Conservation (phyloP, 2,797 vertebrate species). For the Onychomys leucogaster region DNA sequence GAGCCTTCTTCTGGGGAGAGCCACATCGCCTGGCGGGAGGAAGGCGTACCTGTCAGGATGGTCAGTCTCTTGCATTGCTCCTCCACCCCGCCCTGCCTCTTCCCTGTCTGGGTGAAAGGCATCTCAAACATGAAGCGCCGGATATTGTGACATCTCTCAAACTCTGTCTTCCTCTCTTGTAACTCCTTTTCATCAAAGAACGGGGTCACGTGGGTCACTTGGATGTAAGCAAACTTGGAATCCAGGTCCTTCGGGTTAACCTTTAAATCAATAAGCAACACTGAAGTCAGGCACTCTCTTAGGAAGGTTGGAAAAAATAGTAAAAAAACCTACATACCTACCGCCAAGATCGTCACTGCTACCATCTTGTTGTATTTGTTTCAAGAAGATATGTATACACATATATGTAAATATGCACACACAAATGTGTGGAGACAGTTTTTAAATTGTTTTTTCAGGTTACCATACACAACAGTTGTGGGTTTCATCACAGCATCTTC, state of each 20-base stretch:
- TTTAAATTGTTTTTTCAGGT: not conserved
- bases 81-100: conserved; percentile 96
- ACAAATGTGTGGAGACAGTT: not conserved
- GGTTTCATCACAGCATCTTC: not conserved
- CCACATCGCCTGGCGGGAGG: not conserved
- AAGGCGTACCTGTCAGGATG: conserved; percentile 93
- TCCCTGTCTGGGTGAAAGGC: conserved; percentile 96
- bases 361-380: not conserved
- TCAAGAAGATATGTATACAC: not conserved
- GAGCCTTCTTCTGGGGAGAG: not conserved
- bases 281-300: not conserved
- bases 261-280: conserved; percentile 84
- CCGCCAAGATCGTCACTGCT: not conserved
- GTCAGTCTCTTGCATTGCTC: conserved; percentile 97
- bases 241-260: conserved; percentile 98
- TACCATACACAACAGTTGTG: not conserved
- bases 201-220: conserved; percentile 96
- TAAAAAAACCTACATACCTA: not conserved
- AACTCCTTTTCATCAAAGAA: conserved; percentile 98
- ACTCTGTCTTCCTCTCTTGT: conserved; percentile 96
- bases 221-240: conserved; percentile 98
- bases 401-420: too few species aligned
- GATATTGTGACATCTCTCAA: conserved; percentile 98
- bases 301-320: not conserved
- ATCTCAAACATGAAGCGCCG: conserved; percentile 98